Base-by-base conservation (phyloP, 2,888 invertebrate genomes). In the Drosophila mimetica region DNA sequence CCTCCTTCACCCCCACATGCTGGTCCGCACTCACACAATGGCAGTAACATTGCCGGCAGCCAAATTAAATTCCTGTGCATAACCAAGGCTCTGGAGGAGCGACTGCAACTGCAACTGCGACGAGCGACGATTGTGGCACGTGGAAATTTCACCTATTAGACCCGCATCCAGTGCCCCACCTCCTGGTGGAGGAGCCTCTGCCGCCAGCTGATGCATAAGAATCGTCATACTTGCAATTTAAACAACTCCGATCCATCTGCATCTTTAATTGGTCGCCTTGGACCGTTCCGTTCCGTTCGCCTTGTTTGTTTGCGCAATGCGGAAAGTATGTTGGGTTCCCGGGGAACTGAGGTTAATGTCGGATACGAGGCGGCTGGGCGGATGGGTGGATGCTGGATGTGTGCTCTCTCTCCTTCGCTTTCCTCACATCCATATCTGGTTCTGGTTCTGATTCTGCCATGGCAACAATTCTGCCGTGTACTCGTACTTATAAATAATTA, bases 61-160 rank as follows among this genome's bases (percentile, higher is more conserved):
- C 71, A 88, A 89, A 88, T 89, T 89, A 85, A 88, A 88, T 89
- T 88, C 86, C 74, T 77, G 78, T 86, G 77, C 88, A 84, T 86
- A 85, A 79, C 83, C 86, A 71, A 76, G 65, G 54, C 73, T 42
- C 34, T 34, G 61, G 32, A 39, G 73, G 66, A 79, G 76, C 69
- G 8, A 48, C 47, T 18, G 37, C 54, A 67, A 66, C 67, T 34
- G 53, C 41, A 13, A 28, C 28, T 44, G 57, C 11, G 28, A 34
- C 18, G 25, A 25, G 28, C 42, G 30, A 34, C 46, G 52, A 61
- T 47, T 65, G 63, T 47, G 63, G 72, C 80, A 79, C 67, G 75
- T 71, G 80, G 48, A 67, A 71, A 78, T 76, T 86, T 78, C 73
- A 76, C 78, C 78, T 76, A 86, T 84, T 82, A 86, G 87, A 75